phyloP scores from a whole-genome alignment of 1,140 invertebrate species.

The Drosophila pruinosa region DNA sequence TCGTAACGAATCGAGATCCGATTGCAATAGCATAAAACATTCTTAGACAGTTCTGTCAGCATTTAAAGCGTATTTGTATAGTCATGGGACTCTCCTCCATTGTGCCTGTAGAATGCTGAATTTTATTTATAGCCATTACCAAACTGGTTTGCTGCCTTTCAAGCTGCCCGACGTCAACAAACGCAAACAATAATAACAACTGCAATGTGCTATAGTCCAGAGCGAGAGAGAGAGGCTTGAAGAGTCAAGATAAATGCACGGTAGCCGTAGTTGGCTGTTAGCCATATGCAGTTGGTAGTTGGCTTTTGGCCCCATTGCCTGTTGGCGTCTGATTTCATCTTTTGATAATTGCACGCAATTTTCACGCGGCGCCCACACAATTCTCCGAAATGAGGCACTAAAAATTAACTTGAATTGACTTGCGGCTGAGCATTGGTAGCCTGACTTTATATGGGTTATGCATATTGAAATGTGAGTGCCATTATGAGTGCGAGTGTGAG shows the following conservation, averaged over 20 bases:
- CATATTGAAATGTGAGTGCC: neutral
- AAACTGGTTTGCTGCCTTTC: slow-evolving; percentile 50
- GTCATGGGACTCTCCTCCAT: slow-evolving; percentile 2
- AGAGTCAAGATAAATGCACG: neutral
- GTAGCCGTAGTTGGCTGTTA: slow-evolving; percentile 6
- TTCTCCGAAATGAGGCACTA: slow-evolving; percentile 7
- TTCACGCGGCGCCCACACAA: slow-evolving; percentile 63
- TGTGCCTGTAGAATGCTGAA: slow-evolving; percentile 27
- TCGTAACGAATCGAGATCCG: neutral
- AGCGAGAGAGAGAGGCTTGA: neutral
- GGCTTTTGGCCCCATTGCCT: slow-evolving; percentile 6
- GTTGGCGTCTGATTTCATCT: slow-evolving; percentile 67
- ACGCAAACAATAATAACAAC: slow-evolving; percentile 29
- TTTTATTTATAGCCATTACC: slow-evolving; percentile 68
- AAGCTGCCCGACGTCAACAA: slow-evolving; percentile 29
- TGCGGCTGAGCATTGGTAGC: slow-evolving; percentile 14
- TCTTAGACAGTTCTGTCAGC: slow-evolving; percentile 8
- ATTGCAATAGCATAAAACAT: neutral
- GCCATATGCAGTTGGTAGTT: slow-evolving; percentile 1
- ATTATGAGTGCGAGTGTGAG: neutral
- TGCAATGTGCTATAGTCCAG: slow-evolving; percentile 9
- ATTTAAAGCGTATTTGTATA: slow-evolving; percentile 11
- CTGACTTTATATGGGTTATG: slow-evolving; percentile 31
- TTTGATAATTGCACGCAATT: slow-evolving; percentile 74
- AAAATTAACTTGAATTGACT: slow-evolving; percentile 38